Base-by-base conservation (phyloP, 2,113 vertebrate species). In the Neolamprologus kungweensis region DNA sequence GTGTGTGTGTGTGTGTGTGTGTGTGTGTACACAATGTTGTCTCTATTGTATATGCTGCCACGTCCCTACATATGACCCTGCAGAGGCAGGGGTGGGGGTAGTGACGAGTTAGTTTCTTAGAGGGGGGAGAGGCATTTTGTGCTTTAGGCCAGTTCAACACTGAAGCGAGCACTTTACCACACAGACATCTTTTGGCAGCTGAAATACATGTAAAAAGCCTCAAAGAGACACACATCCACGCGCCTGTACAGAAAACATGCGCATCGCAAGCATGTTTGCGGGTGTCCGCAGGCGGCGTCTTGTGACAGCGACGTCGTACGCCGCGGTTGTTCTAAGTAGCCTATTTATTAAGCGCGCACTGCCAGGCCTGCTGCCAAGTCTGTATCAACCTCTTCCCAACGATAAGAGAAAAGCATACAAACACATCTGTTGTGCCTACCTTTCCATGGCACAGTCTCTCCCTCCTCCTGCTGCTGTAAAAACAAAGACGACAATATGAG, bases 391-490 rank as follows among this genome's bases (percentile, higher is more conserved):
- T 23, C 54, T 3, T 50, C n/a, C 33, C 53, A 50, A n/a, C 12
- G n/a, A 14, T 31, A 4, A 33, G 2, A 53, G 23, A 55, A 35
- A 45, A 7, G 21, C 68, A 45, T 28, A 45, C 68, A 17, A 47
- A 75, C 40, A 45, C 40, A 47, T 75, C 40, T 47, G 6, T 10
- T 45, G 21, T 3, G 19, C 87, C 35, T 94, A 94, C 93, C 93
- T 91, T 85, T 82, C 55, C 47, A 58, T 68, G 89, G 21, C 83
- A 84, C 51, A 45, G 26, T 89, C 86, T 57, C 63, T 71, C 68
- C 65, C 81, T 82, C 63, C 54, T 21, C 40, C 75, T 84, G 58
- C 65, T 80, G 73, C 80, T 82, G 80, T 17, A 8, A 71, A 21
- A n/a, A 35, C 17, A n/a, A 53, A 87, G 8, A 82, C 78, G 84